Conservation (phyloP, 2,113 vertebrate genomes). For the Pantherophis guttatus region DNA sequence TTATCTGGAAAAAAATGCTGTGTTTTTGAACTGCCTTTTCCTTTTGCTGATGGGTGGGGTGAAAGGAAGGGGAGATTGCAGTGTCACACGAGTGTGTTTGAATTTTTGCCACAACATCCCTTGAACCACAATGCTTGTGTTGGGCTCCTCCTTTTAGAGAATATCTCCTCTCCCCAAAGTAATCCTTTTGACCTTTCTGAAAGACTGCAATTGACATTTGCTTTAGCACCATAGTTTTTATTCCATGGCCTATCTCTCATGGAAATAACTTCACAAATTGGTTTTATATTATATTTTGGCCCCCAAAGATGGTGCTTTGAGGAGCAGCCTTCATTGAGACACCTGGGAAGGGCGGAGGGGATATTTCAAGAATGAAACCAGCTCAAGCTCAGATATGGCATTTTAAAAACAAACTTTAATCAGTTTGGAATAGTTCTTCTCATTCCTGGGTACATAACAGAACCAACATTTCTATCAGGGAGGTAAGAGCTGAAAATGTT, state of each 20-base stretch:
- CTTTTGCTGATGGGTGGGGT: background rate
- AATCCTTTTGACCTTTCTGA: constrained; percentile 18
- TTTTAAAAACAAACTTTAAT: constrained; percentile 37
- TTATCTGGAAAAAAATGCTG: background rate
- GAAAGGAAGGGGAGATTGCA: background rate
- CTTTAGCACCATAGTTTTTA: constrained; percentile 2
- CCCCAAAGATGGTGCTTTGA: constrained; percentile 18
- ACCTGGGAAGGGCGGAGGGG: background rate
- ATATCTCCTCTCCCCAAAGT: background rate
- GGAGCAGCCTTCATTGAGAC: constrained; percentile 9
- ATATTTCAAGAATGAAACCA: background rate
- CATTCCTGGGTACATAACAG: background rate
- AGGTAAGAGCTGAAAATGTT: constrained; percentile 13
- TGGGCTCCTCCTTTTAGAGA: background rate
- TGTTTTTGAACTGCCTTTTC: background rate
- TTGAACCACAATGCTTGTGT: background rate
- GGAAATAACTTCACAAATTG: background rate
- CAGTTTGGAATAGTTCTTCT: background rate
- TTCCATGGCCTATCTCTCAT: background rate
- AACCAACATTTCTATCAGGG: constrained; percentile 24
- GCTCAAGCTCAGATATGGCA: constrained; percentile 31
- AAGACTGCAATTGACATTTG: constrained; percentile 31
- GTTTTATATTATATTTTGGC: background rate
- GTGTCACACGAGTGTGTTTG: background rate
- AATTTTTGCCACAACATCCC: background rate